Base-by-base conservation (phyloP, 2,888 invertebrate genomes). In the Scaptomyza caliginosa region DNA sequence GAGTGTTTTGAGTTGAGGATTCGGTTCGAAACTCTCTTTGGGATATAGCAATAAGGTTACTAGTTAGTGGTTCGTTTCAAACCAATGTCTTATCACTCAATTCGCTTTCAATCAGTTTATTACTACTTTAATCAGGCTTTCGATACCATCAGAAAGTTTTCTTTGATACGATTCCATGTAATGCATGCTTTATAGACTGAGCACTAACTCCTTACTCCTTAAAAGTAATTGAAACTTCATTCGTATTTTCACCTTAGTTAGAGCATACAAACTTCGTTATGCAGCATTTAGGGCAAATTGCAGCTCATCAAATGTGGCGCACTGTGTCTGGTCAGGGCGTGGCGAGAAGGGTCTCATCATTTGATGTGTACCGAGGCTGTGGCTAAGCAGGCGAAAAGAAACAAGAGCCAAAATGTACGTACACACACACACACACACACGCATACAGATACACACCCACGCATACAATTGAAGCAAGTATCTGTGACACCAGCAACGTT, bases 401-500 rank as follows among this genome's bases (percentile, higher is more conserved):
- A 28, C 34, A 42, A 62, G 34, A 62, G 40, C 49, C 34, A 13
- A 48, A 42, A 34, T 42, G 21, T 16, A 26, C 40, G n/a, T n/a
- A 13, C 36, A 46, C 17, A 19, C 30, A 46, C 24, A 26, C 17
- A 42, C 24, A 11, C 8, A 49, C 49, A 17, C 19, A 19, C 11
- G 28, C n/a, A 55, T 8, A 24, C 23, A n/a, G n/a, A n/a, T n/a
- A 36, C 16, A 24, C 10, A 36, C 28, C 46, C 26, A 56, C 11
- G 19, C 8, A 48, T 4, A 38, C 3, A 51, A 34, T 38, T 21
- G 30, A 43, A 23, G 32, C 45, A 39, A 46, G 54, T 54, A 63
- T 63, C 46, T 63, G 64, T 54, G 54, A 48, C 46, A 45, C 46
- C 65, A 56, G 24, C 50, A 43, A 54, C 66, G 58, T 66, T 50